phyloP scores from a whole-genome alignment of 2,113 vertebrate species.

The Probosciger aterrimus region DNA sequence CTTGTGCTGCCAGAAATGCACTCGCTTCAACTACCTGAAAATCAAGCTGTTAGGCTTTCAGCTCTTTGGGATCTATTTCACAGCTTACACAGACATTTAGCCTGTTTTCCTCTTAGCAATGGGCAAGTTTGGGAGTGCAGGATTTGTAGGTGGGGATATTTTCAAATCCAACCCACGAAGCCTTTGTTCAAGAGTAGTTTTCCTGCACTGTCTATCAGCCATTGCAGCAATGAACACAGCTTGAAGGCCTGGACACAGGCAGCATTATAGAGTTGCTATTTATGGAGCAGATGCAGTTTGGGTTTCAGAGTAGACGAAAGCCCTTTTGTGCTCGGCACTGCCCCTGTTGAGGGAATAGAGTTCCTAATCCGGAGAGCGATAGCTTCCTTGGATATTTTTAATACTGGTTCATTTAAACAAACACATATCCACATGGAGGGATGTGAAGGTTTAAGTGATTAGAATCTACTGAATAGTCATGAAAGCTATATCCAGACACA shows the following conservation, averaged over 20 bases:
- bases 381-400: neutral
- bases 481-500: slow-evolving; percentile 26
- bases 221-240: neutral
- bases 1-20: neutral
- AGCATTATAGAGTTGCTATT: neutral
- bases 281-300: neutral
- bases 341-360: neutral
- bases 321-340: neutral
- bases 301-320: neutral
- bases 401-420: neutral
- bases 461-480: slow-evolving; percentile 51
- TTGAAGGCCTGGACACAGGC: neutral
- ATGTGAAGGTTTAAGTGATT: slow-evolving; percentile 14
- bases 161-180: neutral
- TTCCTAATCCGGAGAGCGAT: neutral
- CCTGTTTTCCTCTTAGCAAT: neutral
- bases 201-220: neutral
- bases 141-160: neutral
- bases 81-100: neutral
- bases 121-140: neutral
- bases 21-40: neutral
- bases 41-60: neutral
- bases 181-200: neutral
- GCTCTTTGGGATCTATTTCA: neutral
- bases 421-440: neutral